These are phyloP conservation scores for Bugulina stolonifera DNA, from an alignment of 2,888 invertebrate genomes.

Conservation along the genomic window DNA sequence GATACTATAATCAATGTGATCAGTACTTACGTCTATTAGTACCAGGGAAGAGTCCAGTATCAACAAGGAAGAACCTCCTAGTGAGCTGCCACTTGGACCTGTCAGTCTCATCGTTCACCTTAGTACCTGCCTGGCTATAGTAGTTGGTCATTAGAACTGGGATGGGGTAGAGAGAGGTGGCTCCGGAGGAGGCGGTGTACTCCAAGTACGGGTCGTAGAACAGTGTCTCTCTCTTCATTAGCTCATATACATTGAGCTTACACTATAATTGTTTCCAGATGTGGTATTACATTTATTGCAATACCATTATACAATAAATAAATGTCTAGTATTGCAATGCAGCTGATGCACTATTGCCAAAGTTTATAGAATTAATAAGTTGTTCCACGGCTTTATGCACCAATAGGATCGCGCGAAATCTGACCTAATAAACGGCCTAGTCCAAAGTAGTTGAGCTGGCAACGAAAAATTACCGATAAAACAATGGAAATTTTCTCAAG, in stretches of 20 bases:
- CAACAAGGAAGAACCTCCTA: constrained; percentile 65
- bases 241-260: background rate
- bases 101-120: constrained; percentile 44
- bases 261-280: background rate
- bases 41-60: constrained; percentile 54
- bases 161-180: constrained; percentile 56
- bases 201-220: constrained; percentile 12
- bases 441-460: too few species aligned
- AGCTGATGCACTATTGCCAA: too few species aligned
- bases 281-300: too few species aligned
- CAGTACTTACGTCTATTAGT: constrained; percentile 28
- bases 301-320: too few species aligned
- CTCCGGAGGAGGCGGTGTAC: constrained; percentile 35
- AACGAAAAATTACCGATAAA: too few species aligned
- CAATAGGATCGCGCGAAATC: too few species aligned
- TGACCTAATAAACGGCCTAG: too few species aligned
- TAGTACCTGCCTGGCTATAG: constrained; percentile 50
- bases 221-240: constrained; percentile 1
- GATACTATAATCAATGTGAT: too few species aligned
- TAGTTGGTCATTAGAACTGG: constrained; percentile 59
- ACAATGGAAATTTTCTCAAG: too few species aligned
- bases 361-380: too few species aligned
- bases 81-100: constrained; percentile 62
- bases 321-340: too few species aligned
- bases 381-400: too few species aligned